Evolutionary conservation across 2,113 vertebrate species (phyloP).

Genomic region (Phoxinus phoxinus): DNA sequence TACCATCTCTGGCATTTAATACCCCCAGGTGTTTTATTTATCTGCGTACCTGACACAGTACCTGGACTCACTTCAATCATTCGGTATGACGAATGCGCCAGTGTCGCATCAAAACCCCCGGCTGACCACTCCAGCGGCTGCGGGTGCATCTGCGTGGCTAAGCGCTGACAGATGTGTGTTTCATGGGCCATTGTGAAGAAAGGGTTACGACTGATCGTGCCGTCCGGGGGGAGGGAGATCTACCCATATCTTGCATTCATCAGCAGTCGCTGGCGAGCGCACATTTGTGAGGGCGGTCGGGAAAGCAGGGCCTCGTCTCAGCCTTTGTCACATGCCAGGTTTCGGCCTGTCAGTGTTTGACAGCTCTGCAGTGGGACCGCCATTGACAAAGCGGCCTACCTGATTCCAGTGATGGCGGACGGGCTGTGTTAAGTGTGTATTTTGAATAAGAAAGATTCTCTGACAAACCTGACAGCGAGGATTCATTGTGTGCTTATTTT

Average conservation of each 20-base stretch:
- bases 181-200: conserved; percentile 67
- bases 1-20: conserved; percentile 73
- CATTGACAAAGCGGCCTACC: conserved; percentile 39
- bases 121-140: conserved; percentile 11
- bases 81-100: conserved; percentile 68
- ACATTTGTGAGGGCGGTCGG: not conserved
- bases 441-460: not conserved
- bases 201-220: conserved; percentile 61
- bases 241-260: conserved; percentile 71
- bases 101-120: conserved; percentile 63
- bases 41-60: conserved; percentile 80
- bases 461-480: not conserved
- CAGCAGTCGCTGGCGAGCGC: conserved; percentile 57
- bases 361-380: conserved; percentile 53
- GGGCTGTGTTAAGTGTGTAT: conserved; percentile 26
- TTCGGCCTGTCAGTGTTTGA: conserved; percentile 74
- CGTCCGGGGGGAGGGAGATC: conserved; percentile 68
- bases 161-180: conserved; percentile 69
- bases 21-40: conserved; percentile 82
- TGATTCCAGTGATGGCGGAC: conserved; percentile 49
- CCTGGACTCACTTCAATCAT: conserved; percentile 76
- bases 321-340: conserved; percentile 70
- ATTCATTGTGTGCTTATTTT: not conserved
- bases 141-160: conserved; percentile 18
- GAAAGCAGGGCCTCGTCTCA: conserved; percentile 65